Base-by-base conservation (phyloP, 2,797 vertebrate species). In the Notolabrus celidotus region DNA sequence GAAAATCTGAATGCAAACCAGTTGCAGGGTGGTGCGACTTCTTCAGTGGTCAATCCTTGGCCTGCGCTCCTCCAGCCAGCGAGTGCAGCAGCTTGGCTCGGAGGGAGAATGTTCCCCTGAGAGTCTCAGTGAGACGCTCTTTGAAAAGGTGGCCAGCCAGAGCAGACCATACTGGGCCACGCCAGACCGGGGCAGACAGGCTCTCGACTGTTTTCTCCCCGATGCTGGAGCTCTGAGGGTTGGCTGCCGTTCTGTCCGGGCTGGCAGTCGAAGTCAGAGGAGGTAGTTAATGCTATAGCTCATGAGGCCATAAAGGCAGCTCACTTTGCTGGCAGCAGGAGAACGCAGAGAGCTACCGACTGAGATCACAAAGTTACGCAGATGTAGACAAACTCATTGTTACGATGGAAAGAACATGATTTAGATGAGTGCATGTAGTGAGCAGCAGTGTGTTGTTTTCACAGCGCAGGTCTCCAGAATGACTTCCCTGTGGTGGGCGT, bases 141-240 rank as follows among this genome's bases (percentile, higher is more conserved):
- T 86, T 87, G 82, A 89, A 76, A 82, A 55, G 47, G 41, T 75
- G 71, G 77, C 86, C 75, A 38, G 31, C 34, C 58, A 33, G 43
- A 42, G 49, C 59, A 59, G 68, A 57, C 52, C 67, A 3, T 53
- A 1, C 47, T 31, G 1, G 38, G 25, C 47, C 15, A 0, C 47
- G 68, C 71, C 71, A 43, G 63, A 42, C 42, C 17, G n/a, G 71
- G 27, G 67, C 66, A 79, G 66, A 88, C 87, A 90, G 80, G 43
- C 77, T 60, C 31, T 62, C 25, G 2, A 77, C 86, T 89, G 87
- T 89, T 89, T 62, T 64, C 67, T 67, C 39, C 0, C 50, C 5
- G 23, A 55, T 20, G 19, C 71, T 74, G 53, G 59, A 77, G 56
- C 69, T 66, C 60, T 46, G 66, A 62, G 71, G 52, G 54, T 83